Evolutionary conservation across 1,140 invertebrate genomes (phyloP).

Genomic region (Ectropis grisescens): DNA sequence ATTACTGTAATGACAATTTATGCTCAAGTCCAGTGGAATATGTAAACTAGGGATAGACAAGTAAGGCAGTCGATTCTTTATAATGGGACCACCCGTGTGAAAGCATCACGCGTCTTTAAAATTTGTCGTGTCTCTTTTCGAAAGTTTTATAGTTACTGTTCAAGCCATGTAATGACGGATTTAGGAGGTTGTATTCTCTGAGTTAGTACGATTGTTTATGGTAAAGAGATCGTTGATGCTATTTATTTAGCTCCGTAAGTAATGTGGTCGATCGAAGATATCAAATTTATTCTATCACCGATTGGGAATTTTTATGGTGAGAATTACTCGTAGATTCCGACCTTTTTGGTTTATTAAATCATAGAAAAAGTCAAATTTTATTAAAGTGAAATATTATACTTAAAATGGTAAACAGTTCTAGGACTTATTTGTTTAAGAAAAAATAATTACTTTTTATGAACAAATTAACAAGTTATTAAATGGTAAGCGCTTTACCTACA

Average conservation of each 20-base stretch:
- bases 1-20: conserved; percentile 60
- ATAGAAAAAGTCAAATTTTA: no score
- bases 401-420: no score
- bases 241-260: background rate
- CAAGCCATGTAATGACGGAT: no score
- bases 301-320: background rate
- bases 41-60: conserved; percentile 48
- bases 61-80: conserved; percentile 14
- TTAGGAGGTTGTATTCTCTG: no score
- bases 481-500: no score
- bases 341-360: no score
- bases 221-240: background rate
- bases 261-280: conserved; percentile 1
- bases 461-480: no score
- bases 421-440: no score
- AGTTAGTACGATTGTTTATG: no score
- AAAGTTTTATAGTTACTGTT: background rate
- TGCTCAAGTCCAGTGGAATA: conserved; percentile 35
- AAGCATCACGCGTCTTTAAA: background rate
- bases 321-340: no score
- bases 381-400: no score
- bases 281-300: background rate
- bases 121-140: conserved; percentile 2
- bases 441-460: no score
- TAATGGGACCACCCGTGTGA: conserved; percentile 45